Base-by-base conservation (phyloP, 2,113 vertebrate genomes). In the Ginglymostoma cirratum region DNA sequence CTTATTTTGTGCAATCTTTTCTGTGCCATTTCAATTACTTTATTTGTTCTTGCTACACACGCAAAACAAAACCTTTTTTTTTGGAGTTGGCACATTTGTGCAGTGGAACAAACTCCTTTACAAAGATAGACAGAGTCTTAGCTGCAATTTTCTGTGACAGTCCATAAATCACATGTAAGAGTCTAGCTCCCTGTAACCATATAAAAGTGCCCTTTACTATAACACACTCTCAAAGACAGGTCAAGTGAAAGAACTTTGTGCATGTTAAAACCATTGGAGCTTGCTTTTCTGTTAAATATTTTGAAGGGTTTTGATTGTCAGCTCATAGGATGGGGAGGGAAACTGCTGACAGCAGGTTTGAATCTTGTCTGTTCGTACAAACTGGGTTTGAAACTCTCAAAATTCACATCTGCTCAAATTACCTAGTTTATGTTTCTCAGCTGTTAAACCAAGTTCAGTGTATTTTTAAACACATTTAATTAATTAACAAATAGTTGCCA, bases 381-480 rank as follows among this genome's bases (percentile, higher is more conserved):
- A 93, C 61, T n/a, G n/a, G 65, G 89, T 93, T 92, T 66, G 61
- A n/a, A 92, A 66, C 61, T 66, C 34, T 93, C 34, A 38, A 93
- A 66, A 93, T 67, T 66, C n/a, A 38, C 65, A 66, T 93, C 89
- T 66, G 89, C 61, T 93, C n/a, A 66, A 66, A 93, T 93, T 93
- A 93, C 61, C 89, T 66, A 65, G 65, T 93, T 93, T 93, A 93
- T 34, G 5, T 93, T 65, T 93, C 19, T 65, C 61, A 66, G 55
- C 61, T 93, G 89, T 93, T n/a, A 93, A 61, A 67, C 61, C 89
- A 65, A 93, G 89, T 93, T 93, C 89, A 93, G 89, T 93, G 61
- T 93, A 66, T 93, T 66, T 93, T 93, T 93, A 42, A 93, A 93
- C 89, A 93, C 89, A 38, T 93, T 93, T 93, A 93, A 93, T 93